These are phyloP conservation scores for Phylloscopus trochilus DNA, from an alignment of 2,113 vertebrate genomes.

Conservation along the genomic window DNA sequence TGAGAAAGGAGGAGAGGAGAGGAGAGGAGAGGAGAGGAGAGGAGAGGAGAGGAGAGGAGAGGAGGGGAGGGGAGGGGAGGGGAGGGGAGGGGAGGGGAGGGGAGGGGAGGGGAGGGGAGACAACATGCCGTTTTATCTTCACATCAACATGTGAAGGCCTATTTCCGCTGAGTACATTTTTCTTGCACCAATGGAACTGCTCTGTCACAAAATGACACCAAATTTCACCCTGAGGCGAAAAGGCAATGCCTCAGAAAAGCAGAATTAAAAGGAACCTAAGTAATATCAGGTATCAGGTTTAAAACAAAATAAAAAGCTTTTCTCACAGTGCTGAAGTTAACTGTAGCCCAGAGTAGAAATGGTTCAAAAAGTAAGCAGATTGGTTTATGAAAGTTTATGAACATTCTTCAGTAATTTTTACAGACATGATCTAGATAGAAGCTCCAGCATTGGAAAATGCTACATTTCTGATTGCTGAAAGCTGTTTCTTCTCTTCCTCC, in stretches of 20 bases:
- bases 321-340: not conserved
- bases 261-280: not conserved
- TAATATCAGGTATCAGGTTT: not conserved
- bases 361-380: not conserved
- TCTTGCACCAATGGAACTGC: not conserved
- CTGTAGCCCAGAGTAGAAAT: not conserved
- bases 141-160: not conserved
- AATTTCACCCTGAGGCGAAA: not conserved
- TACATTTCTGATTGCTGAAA: not conserved
- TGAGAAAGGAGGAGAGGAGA: no score
- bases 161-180: not conserved
- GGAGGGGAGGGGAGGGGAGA: not conserved
- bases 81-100: no score
- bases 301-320: not conserved
- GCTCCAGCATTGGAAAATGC: not conserved
- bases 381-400: not conserved
- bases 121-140: not conserved
- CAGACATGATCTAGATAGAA: not conserved
- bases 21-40: not conserved
- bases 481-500: not conserved
- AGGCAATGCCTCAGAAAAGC: not conserved
- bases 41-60: no score
- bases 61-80: not conserved
- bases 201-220: not conserved
- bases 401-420: not conserved